Evolutionary conservation across 2,797 vertebrate genomes (phyloP).

Genomic region (Gallinago nigripennis): DNA sequence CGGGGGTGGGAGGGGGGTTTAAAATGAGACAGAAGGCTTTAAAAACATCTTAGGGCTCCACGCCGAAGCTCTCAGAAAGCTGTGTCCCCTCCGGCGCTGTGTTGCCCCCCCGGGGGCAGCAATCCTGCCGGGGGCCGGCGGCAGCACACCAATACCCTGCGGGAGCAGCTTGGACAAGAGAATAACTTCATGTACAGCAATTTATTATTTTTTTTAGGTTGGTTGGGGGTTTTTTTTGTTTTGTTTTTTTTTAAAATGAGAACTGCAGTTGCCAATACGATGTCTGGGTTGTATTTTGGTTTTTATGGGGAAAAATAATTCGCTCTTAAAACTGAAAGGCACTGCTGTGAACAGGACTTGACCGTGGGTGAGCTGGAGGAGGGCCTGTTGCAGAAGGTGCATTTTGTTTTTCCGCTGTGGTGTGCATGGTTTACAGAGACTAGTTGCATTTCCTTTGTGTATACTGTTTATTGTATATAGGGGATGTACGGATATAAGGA

Average conservation of each 20-base stretch:
- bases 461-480: constrained; percentile 79
- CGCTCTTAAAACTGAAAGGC: constrained; percentile 51
- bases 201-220: not conserved
- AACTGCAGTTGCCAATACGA: constrained; percentile 55
- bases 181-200: constrained; percentile 60
- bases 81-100: not conserved
- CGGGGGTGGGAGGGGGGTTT: not conserved
- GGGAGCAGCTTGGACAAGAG: constrained; percentile 7
- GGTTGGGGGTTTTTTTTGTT: not conserved
- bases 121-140: not conserved
- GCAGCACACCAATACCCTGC: constrained; percentile 20
- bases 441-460: constrained; percentile 76
- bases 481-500: constrained; percentile 72
- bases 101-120: not conserved
- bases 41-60: not conserved
- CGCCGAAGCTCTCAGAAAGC: not conserved
- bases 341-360: constrained; percentile 55
- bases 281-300: constrained; percentile 51
- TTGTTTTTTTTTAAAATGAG: not conserved
- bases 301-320: constrained; percentile 23
- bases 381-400: constrained; percentile 67
- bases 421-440: constrained; percentile 80
- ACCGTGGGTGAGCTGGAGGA: not conserved
- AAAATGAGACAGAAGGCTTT: not conserved
- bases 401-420: constrained; percentile 73